Evolutionary conservation across 2,888 invertebrate genomes (phyloP).

Genomic region (Kuschelorhynchus macadamiae): DNA sequence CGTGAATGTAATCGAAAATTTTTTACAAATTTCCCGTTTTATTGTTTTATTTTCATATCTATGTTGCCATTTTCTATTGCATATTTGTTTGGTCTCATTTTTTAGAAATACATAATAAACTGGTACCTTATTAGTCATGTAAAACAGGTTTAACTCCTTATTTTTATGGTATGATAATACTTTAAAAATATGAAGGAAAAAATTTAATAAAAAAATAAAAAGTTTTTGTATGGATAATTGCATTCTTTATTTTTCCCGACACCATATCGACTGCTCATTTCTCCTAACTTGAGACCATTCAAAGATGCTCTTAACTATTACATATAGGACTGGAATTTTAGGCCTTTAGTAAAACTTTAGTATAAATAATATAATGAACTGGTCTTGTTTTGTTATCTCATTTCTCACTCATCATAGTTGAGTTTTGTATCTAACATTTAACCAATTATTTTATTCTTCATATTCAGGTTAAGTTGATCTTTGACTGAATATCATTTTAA

Average conservation of each 20-base stretch:
- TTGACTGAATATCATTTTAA: not conserved
- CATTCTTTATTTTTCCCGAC: slow-evolving; percentile 6
- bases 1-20: no score
- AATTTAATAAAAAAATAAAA: slow-evolving; percentile 13
- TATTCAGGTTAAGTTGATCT: slow-evolving; percentile 3
- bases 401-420: no score
- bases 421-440: no score
- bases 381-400: not conserved
- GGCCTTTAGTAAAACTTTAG: slow-evolving; percentile 40
- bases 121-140: slow-evolving; percentile 33
- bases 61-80: slow-evolving; percentile 24
- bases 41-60: no score
- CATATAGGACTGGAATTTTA: slow-evolving; percentile 36
- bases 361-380: slow-evolving; percentile 30
- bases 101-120: slow-evolving; percentile 29
- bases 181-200: slow-evolving; percentile 14
- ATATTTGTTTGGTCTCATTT: slow-evolving; percentile 41
- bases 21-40: no score
- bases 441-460: slow-evolving; percentile 7
- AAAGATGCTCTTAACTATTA: slow-evolving; percentile 17
- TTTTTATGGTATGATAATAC: slow-evolving; percentile 9
- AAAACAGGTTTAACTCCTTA: not conserved
- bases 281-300: slow-evolving; percentile 36
- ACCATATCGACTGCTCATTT: not conserved
- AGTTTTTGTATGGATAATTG: slow-evolving; percentile 17